Percentiles rank a stretch among this genome's conserved stretches.
Evolutionary conservation across 2,888 invertebrate species (phyloP).

Genomic region (Phragmatobia fuliginosa): DNA sequence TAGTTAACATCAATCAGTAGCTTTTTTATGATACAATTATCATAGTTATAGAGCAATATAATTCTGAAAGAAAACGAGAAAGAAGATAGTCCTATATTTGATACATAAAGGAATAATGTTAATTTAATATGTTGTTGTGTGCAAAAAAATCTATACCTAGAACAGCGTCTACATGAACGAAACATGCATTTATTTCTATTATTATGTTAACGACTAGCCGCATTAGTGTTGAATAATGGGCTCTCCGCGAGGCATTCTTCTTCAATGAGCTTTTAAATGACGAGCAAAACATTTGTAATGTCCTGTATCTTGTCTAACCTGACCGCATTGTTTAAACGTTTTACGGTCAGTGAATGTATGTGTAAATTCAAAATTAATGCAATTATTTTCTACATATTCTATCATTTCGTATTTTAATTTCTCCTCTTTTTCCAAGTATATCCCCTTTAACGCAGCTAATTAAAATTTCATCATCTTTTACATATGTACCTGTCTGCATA

Average conservation of each 20-base stretch:
- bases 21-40: background rate
- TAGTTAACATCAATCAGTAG: background rate
- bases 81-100: background rate
- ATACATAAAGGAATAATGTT: background rate
- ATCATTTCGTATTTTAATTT: background rate
- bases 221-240: constrained; percentile 65
- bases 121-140: constrained; percentile 42
- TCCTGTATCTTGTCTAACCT: constrained; percentile 44
- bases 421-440: background rate
- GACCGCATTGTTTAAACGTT: constrained; percentile 45
- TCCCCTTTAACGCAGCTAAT: background rate
- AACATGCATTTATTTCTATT: constrained; percentile 49
- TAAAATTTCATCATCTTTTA: background rate
- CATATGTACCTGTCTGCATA: background rate
- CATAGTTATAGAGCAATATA: background rate
- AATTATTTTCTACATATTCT: too few relatives aligned
- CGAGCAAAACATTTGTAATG: constrained; percentile 39
- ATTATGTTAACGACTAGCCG: constrained; percentile 50
- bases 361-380: background rate
- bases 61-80: background rate
- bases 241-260: constrained; percentile 50
- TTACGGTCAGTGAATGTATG: constrained; percentile 16
- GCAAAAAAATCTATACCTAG: constrained; percentile 55
- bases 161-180: constrained; percentile 37
- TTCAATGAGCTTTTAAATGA: constrained; percentile 56